Evolutionary conservation across 2,113 vertebrate species (phyloP), one percentile per base, ranked within the genome.

Genomic region (Camelus bactrianus): DNA sequence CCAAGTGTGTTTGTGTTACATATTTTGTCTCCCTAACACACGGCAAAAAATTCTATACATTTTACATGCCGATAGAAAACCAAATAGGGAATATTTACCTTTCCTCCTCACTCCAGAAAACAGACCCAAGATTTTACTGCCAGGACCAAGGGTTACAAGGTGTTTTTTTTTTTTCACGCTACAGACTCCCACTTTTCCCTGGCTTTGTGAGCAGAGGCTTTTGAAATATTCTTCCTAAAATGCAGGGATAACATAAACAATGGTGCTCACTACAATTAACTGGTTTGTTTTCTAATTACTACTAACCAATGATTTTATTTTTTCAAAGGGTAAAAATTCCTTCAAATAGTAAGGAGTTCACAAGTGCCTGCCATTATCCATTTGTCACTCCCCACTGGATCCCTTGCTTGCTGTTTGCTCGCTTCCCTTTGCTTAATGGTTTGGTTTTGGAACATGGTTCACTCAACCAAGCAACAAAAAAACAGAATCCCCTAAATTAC

Each of bases 401-500:
- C 46, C n/a, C 56, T 91, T 82, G 8, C 6, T 91, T 84, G 48
- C 24, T 67, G 12, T 52, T 82, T 85, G 11, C 50, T 82, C 82
- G 11, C 50, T 82, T 48, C 26, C 52, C 42, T 73, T 91, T 70
- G 38, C 67, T 82, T 93, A 65, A 35, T 42, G 24, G n/a, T 54
- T 86, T 91, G 67, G 26, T 95, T 83, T 65, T 14, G 26, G 65
- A 91, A 89, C 30, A 69, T 19, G 5, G 19, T 46, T 91, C 24
- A 58, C 9, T 92, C n/a, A 95, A 64, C 65, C n/a, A 87, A 75
- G n/a, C 52, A 91, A 64, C 16, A 30, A 20, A 88, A 91, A 97
- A 86, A 4, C 20, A 81, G 82, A 82, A 73, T 16, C 30, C 77
- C 9, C 20, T 95, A 52, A 50, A 69, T 70, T 5, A 26, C 22